A percentile compares a stretch with the other conserved stretches of the same genome.
Evolutionary conservation across 2,113 vertebrate genomes (phyloP).

Genomic region (Onychostoma macrolepis): DNA sequence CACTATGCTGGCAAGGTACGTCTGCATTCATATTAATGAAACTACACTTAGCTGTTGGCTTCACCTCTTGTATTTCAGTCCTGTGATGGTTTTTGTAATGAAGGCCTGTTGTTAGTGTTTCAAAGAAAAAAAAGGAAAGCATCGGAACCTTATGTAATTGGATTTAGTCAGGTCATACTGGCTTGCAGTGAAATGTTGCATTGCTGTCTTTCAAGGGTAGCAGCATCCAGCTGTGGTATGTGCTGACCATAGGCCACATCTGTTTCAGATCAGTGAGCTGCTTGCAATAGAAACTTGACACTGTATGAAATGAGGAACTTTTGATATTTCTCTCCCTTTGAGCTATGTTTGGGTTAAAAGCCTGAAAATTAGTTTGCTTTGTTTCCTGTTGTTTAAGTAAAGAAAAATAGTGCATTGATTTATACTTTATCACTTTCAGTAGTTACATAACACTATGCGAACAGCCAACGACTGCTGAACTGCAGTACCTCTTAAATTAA

Average conservation of each 20-base stretch:
- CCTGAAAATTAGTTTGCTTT: background rate
- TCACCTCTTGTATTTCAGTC: background rate
- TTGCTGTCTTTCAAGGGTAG: constrained; percentile 26
- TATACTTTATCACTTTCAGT: constrained; percentile 12
- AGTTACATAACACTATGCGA: background rate
- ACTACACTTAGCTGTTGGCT: background rate
- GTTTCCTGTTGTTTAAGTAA: constrained; percentile 18
- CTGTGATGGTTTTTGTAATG: background rate
- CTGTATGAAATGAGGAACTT: constrained; percentile 31
- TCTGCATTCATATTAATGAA: background rate
- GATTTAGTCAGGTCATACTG: constrained; percentile 23
- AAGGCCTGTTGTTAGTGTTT: background rate
- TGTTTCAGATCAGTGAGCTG: constrained; percentile 51
- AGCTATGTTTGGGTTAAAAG: constrained; percentile 27
- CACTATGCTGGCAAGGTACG: constrained; percentile 96
- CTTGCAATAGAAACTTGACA: constrained; percentile 23
- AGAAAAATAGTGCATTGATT: background rate
- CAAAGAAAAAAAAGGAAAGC: background rate
- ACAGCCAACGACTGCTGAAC: background rate
- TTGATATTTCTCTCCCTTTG: constrained; percentile 17
- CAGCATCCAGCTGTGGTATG: constrained; percentile 31
- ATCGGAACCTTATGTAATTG: constrained; percentile 16
- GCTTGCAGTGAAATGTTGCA: background rate
- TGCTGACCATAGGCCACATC: constrained; percentile 46
- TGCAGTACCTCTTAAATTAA: background rate